These are phyloP conservation scores for Capitulum mitella DNA, from an alignment of 2,888 invertebrate genomes.

Conservation along the genomic window DNA sequence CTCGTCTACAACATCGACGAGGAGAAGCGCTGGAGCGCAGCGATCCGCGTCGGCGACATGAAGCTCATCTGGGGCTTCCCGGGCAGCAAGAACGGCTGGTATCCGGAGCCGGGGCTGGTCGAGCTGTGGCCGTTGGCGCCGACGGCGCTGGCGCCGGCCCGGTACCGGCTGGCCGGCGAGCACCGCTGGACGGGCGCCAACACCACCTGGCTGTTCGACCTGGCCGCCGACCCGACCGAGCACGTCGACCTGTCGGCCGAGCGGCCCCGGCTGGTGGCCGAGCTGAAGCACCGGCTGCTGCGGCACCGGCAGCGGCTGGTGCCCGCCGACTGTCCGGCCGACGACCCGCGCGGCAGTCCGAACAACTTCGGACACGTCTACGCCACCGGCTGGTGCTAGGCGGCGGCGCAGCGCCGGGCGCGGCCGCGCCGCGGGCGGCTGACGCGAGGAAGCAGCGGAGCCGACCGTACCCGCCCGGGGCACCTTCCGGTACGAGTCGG, in stretches of 20 bases:
- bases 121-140: background rate
- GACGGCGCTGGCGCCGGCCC: background rate
- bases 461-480: too few species aligned
- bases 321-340: conserved; percentile 26
- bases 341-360: conserved; percentile 28
- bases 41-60: conserved; percentile 29
- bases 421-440: too few species aligned
- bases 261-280: conserved; percentile 19
- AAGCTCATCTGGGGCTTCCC: conserved; percentile 17
- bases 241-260: conserved; percentile 27
- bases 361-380: conserved; percentile 28
- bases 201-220: conserved; percentile 20
- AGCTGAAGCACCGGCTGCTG: conserved; percentile 26
- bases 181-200: background rate
- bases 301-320: conserved; percentile 26
- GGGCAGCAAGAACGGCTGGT: conserved; percentile 19
- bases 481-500: too few species aligned
- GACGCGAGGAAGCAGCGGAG: too few species aligned
- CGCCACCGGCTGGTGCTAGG: conserved; percentile 34
- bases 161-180: background rate
- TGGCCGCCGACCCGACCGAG: conserved; percentile 30
- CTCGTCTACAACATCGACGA: conserved; percentile 33
- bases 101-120: background rate
- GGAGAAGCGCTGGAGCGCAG: conserved; percentile 20
- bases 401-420: too few species aligned